Base-by-base conservation (phyloP, 1,140 invertebrate genomes). In the Trichonephila clavata region DNA sequence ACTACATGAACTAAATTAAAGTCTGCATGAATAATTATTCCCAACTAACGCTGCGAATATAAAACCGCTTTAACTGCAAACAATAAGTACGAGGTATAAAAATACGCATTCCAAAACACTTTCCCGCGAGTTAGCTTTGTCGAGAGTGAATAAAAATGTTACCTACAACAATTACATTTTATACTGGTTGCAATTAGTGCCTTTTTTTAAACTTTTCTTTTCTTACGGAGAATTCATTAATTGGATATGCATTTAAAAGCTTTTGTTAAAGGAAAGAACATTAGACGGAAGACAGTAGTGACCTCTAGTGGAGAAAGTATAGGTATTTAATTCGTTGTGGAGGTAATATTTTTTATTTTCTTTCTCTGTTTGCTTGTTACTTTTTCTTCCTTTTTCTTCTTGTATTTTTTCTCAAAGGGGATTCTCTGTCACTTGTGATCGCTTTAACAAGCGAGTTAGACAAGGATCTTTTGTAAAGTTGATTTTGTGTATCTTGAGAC, bases 231-330 rank as follows among this genome's bases (percentile, higher is more conserved):
- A 77, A 59, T 27, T 77, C 88, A 80, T 90, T 90, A 90, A 90
- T 90, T 90, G 68, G 88, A 90, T 80, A 90, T 90, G 88, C 88
- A 90, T 90, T 90, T 90, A 90, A 90, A 90, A 90, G 88, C 88
- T 90, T 90, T 90, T 90, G 84, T 86, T 65, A 80, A 80, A 24
- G 21, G 20, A 43, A 86, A 20, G 59, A n/a, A 61, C 88, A 90
- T 90, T 80, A 90, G 68, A 59, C 2, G 71, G 57, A 80, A 71
- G 65, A 80, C 68, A 27, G 43, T 90, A 90, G 88, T 90, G 88
- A 90, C 88, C 88, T 80, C 88, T 90, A 21, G 88, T 81, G 88
- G 88, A 60, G 68, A 80, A 90, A 80, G 71, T 90, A 59, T 59
- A 86, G 84, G 68, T 90, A 90, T n/a, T 90, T 90, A 90, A 90